Evolutionary conservation across 2,113 vertebrate genomes (phyloP).

Genomic region (Poeciliopsis turrubarensis): DNA sequence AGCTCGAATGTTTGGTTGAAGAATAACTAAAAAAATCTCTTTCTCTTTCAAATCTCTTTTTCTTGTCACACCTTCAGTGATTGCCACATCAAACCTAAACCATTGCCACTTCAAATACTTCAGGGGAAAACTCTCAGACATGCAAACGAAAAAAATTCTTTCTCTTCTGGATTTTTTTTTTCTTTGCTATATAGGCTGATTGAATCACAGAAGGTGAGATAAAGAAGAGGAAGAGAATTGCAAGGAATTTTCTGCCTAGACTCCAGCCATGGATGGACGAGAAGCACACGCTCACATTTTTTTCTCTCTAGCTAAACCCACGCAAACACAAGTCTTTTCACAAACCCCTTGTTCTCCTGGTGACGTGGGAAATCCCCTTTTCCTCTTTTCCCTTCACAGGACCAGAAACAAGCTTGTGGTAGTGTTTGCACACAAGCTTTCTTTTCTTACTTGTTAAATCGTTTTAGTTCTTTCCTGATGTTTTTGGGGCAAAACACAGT

Average conservation of each 20-base stretch:
- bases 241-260: slow-evolving; percentile 45
- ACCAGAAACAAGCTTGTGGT: slow-evolving; percentile 13
- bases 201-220: slow-evolving; percentile 46
- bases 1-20: neutral
- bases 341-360: slow-evolving; percentile 41
- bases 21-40: slow-evolving; percentile 12
- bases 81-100: slow-evolving; percentile 63
- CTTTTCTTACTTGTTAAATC: slow-evolving; percentile 50
- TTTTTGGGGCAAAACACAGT: slow-evolving; percentile 20
- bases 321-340: slow-evolving; percentile 51
- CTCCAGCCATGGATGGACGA: slow-evolving; percentile 24
- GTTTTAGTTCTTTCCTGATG: neutral
- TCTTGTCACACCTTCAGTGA: slow-evolving; percentile 28
- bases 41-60: slow-evolving; percentile 14
- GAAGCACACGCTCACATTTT: slow-evolving; percentile 36
- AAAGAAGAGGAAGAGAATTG: slow-evolving; percentile 26
- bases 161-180: slow-evolving; percentile 16
- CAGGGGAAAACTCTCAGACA: slow-evolving; percentile 15
- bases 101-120: slow-evolving; percentile 52
- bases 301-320: slow-evolving; percentile 52
- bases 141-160: neutral
- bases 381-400: slow-evolving; percentile 23
- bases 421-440: neutral
- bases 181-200: slow-evolving; percentile 37
- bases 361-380: slow-evolving; percentile 71